Evolutionary conservation across 2,888 invertebrate genomes (phyloP), one percentile per base, ranked within the genome.

Genomic region (Mesopsocus fuscifrons): DNA sequence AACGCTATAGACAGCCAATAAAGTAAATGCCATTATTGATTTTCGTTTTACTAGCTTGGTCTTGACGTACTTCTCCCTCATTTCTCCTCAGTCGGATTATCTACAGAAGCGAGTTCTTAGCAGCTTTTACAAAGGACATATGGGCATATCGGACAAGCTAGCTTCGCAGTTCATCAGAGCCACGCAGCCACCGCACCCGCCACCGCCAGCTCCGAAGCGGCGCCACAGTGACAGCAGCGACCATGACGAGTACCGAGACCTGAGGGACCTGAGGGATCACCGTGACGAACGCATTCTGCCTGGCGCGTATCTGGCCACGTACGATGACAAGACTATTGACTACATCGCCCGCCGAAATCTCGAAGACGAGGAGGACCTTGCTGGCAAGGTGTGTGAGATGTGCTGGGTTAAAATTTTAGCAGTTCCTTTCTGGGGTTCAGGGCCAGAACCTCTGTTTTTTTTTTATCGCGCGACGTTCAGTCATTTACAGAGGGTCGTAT

Each of bases 301-400:
- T 6, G 33, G 11, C 16, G 30, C 15, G 9, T 32, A 42, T 34
- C 33, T 33, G 31, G 31, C 31, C 15, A 41, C 17, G 3, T 33
- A 42, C 42, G 31, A 42, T 17, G 17, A 42, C 42, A 42, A 40
- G 23, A 40, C 33, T 15, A 33, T 32, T 13, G 34, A 35, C 21
- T 42, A 33, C 21, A 38, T 33, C 23, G 20, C 16, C 20, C 15
- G 21, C 6, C 15, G 21, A 18, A 38, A 21, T 20, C 20, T 38
- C 17, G 38, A 38, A 21, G 38, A 38, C 21, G 38, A 38, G 21
- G 38, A 38, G 6, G 38, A 38, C 15, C 20, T 38, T 15, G 20
- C 20, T 17, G 38, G 38, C 15, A 38, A 20, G 38, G 38, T 21
- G 15, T 17, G 17, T 9, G 9, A 15, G 17, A n/a, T n/a, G n/a